phyloP scores from a whole-genome alignment of 2,113 vertebrate species.

The Rhagologus leucostigma region DNA sequence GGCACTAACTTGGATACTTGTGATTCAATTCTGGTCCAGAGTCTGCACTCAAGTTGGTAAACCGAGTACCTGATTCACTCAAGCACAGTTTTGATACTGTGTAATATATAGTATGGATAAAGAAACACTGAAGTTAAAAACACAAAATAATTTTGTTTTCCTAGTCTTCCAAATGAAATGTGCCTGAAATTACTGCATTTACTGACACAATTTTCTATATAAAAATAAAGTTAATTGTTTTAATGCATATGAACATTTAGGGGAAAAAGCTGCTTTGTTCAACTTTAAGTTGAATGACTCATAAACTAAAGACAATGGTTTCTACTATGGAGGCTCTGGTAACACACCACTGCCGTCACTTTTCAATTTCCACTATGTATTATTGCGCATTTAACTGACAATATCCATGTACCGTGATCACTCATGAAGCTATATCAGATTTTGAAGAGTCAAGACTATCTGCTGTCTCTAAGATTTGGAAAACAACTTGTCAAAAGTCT shows the following conservation, averaged over 20 bases:
- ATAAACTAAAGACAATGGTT: background rate
- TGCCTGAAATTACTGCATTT: background rate
- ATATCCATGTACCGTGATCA: background rate
- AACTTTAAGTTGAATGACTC: background rate
- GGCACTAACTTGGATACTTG: background rate
- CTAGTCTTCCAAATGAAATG: background rate
- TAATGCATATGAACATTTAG: background rate
- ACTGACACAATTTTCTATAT: background rate
- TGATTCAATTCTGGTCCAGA: background rate
- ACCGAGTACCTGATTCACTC: background rate
- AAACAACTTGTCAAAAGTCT: slow-evolving; percentile 30
- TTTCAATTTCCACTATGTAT: background rate
- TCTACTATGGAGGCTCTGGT: background rate
- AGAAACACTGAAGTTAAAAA: background rate
- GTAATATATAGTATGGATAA: background rate
- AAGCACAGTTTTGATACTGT: background rate
- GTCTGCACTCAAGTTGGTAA: background rate
- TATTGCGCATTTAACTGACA: background rate
- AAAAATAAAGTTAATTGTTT: background rate
- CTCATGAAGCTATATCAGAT: background rate
- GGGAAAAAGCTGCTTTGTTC: background rate
- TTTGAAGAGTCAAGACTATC: background rate
- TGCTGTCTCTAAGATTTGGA: background rate
- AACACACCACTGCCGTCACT: background rate
- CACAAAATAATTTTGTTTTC: background rate